These are phyloP conservation scores for Coccyzus lansbergi DNA, from an alignment of 2,797 vertebrate genomes.

Conservation along the genomic window DNA sequence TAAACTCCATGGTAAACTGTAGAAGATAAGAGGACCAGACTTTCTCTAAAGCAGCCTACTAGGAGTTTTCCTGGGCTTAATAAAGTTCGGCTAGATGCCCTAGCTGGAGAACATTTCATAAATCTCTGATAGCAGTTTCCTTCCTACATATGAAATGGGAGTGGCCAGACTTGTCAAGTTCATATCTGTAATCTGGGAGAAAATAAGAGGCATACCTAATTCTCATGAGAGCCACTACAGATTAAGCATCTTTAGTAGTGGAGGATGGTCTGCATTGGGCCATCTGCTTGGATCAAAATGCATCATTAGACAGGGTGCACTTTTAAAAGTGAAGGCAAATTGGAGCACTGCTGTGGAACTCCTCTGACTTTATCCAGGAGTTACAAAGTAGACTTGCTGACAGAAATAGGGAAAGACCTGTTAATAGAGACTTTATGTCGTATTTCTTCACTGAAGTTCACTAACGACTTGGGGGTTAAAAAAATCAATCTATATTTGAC, in stretches of 20 bases:
- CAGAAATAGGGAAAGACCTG: not conserved
- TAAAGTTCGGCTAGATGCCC: not conserved
- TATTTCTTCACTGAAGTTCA: not conserved
- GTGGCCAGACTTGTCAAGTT: not conserved
- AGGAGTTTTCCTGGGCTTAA: not conserved
- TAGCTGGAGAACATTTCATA: not conserved
- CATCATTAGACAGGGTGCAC: not conserved
- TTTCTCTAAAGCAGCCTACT: not conserved
- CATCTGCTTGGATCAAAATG: slow-evolving; percentile 10
- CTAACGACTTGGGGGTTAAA: not conserved
- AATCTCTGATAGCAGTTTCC: not conserved
- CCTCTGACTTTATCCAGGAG: not conserved
- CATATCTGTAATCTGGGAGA: not conserved
- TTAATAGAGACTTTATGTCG: not conserved
- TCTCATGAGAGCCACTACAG: not conserved
- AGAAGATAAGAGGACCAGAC: not conserved
- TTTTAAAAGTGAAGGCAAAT: not conserved
- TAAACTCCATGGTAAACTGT: not conserved
- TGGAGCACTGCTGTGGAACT: not conserved
- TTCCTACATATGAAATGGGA: not conserved
- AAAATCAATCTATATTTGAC: not conserved
- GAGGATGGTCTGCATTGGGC: not conserved
- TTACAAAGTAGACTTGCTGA: not conserved
- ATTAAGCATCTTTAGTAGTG: slow-evolving; percentile 12
- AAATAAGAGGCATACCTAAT: not conserved